A percentile compares a stretch with the other conserved stretches of the same genome.
Evolutionary conservation across 2,888 invertebrate genomes (phyloP).

Genomic region (Hydrotaea diabolus): DNA sequence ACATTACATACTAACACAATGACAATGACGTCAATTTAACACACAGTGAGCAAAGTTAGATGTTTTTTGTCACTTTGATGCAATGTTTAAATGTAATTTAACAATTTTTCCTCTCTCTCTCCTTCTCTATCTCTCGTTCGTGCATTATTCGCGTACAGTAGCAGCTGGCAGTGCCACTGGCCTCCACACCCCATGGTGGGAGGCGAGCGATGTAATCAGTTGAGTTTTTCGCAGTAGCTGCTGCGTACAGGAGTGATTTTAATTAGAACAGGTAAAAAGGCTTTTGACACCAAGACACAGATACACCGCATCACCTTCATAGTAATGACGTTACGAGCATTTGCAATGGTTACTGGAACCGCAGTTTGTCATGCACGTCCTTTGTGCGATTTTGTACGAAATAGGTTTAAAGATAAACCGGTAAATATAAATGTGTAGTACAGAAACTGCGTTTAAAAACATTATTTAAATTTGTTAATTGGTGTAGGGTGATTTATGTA

Average conservation of each 20-base stretch:
- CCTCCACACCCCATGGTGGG: neutral
- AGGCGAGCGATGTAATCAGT: neutral
- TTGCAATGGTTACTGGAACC: slow-evolving; percentile 15
- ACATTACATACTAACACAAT: neutral
- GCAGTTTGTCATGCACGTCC: neutral
- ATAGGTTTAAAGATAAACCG: no score
- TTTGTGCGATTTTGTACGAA: slow-evolving; percentile 12
- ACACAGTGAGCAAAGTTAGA: slow-evolving; percentile 18
- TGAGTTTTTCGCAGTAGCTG: neutral
- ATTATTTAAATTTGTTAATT: no score
- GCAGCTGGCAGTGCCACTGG: neutral
- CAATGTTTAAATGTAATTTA: slow-evolving; percentile 58
- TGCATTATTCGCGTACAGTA: neutral
- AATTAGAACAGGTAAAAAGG: slow-evolving; percentile 29
- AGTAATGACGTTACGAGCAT: slow-evolving; percentile 24
- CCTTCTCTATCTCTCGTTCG: neutral
- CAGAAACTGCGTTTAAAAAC: no score
- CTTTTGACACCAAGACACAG: slow-evolving; percentile 25
- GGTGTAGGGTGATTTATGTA: no score
- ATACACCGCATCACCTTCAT: neutral
- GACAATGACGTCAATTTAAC: slow-evolving; percentile 28
- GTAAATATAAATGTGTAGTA: no score
- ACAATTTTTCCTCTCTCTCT: slow-evolving; percentile 21
- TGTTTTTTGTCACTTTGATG: slow-evolving; percentile 51
- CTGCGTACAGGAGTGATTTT: slow-evolving; percentile 5